Evolutionary conservation across 2,888 invertebrate species (phyloP), one percentile per base, ranked within the genome.

Genomic region (Rhaphigaster nebulosa): DNA sequence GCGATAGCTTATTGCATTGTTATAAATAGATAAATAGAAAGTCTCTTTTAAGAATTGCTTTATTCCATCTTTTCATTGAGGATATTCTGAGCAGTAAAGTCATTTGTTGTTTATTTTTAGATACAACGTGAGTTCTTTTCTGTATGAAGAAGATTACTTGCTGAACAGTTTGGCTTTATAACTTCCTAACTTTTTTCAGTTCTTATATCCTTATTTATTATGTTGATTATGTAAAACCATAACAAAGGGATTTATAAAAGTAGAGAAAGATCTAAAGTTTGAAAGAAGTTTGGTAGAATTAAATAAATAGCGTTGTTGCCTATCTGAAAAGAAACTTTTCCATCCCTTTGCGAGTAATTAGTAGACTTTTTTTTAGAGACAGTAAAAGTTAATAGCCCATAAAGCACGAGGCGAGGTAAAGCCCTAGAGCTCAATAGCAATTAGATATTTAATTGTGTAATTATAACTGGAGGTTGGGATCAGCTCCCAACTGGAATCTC

Each of bases 361-460:
- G 84, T 45, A 84, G 45, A 84, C n/a, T 84, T 84, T 84, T 84
- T 84, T 84, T 84, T 23, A 80, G 41, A 84, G 45, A 84, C 84
- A 50, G 41, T 84, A 84, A 84, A 84, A 84, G 84, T 84, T 84
- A 84, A 84, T 84, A 50, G 84, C 84, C 45, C 84, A 84, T 84
- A 84, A 84, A 84, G 84, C 84, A 84, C 84, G 84, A n/a, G 84
- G 84, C 84, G 84, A 84, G 84, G 84, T 84, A 84, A 84, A 84
- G 84, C 84, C n/a, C 84, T 84, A 84, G 84, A 84, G 84, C 84
- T 84, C 84, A 84, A 84, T 84, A 84, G 84, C 84, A 84, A 84
- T 84, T 84, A 84, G 84, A 84, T 84, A 84, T 84, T 84, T 84
- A 84, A 84, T 84, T 84, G 84, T 84, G 84, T 84, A 84, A 84